These are phyloP conservation scores for Harpagus bidentatus DNA, from an alignment of 2,113 vertebrate genomes.

Conservation along the genomic window DNA sequence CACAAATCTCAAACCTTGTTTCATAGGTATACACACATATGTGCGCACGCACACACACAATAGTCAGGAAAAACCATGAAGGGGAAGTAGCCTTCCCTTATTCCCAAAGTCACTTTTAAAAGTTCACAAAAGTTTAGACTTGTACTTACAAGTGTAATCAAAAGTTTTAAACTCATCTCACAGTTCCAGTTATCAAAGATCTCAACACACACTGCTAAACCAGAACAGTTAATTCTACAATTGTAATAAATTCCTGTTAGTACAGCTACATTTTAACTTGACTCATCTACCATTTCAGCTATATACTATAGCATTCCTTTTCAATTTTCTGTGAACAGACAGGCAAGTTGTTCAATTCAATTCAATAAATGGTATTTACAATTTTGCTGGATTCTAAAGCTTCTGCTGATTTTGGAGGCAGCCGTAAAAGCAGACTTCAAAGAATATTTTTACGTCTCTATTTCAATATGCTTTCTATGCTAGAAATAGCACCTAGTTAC, in stretches of 20 bases:
- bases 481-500: slow-evolving; percentile 33
- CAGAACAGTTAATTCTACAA: neutral
- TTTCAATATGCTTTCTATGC: neutral
- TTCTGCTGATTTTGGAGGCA: neutral
- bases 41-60: neutral
- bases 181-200: neutral
- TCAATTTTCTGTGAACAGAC: neutral
- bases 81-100: neutral
- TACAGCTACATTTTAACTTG: neutral
- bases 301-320: neutral
- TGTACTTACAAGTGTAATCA: neutral
- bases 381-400: neutral
- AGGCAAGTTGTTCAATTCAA: neutral
- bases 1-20: neutral
- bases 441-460: neutral
- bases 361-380: neutral
- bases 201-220: neutral
- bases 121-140: neutral
- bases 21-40: rapidly evolving
- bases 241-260: neutral
- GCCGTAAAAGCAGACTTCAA: slow-evolving; percentile 6
- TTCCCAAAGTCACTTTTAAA: neutral
- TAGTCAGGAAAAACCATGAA: rapidly evolving
- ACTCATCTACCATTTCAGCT: neutral
- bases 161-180: neutral